phyloP scores from a whole-genome alignment of 2,888 invertebrate genomes.

The Spodoptera littoralis region DNA sequence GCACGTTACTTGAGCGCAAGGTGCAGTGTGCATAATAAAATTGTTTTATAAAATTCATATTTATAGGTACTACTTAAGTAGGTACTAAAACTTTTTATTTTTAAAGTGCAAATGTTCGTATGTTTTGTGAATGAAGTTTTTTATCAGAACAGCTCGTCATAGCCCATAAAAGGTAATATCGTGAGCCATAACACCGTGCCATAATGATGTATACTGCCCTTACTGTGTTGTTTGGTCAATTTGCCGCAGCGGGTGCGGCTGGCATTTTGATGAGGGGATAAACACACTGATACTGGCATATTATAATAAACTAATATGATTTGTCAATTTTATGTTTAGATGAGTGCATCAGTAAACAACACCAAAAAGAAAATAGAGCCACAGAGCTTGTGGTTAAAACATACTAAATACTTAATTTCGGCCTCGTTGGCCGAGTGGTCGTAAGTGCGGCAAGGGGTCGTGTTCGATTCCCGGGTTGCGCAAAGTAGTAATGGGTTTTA shows the following conservation, averaged over 20 bases:
- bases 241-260: constrained; percentile 59
- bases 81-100: too few species aligned
- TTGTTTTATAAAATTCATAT: not conserved
- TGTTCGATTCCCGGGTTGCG: too few species aligned
- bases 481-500: too few species aligned
- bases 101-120: too few species aligned
- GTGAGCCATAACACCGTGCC: constrained; percentile 6
- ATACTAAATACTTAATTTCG: too few species aligned
- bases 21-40: constrained; percentile 1
- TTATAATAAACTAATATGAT: constrained; percentile 3
- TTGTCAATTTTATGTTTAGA: constrained; percentile 25
- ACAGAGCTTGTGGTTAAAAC: too few species aligned
- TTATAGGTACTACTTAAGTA: too few species aligned
- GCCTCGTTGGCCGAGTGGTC: too few species aligned
- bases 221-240: constrained; percentile 46
- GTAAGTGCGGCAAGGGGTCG: too few species aligned
- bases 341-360: not conserved
- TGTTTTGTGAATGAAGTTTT: too few species aligned
- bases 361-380: too few species aligned
- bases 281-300: constrained; percentile 18
- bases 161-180: constrained; percentile 14
- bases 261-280: constrained; percentile 47
- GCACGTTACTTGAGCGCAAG: constrained; percentile 11
- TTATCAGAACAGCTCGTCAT: too few species aligned
- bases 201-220: constrained; percentile 44